Evolutionary conservation across 64 coral and sea anemone genomes (phyloP).

Genomic region (Dendrophyllia cribrosa): DNA sequence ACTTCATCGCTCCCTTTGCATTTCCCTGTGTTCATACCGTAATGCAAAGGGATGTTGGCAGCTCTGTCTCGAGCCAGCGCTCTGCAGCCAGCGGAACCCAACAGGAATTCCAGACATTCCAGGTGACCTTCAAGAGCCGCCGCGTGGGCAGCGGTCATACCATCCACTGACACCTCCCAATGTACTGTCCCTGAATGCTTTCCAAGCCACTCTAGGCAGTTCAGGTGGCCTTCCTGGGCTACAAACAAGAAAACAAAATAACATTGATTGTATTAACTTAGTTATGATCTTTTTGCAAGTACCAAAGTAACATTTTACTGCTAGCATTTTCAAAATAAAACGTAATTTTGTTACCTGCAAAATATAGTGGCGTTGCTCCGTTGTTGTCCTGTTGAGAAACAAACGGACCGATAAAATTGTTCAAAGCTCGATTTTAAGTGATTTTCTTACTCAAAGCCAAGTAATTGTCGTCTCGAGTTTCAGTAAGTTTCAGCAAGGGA

Average conservation of each 20-base stretch:
- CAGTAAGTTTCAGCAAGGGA: no score
- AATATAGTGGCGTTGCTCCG: slow-evolving; percentile 88
- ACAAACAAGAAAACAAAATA: slow-evolving; percentile 2
- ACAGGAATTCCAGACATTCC: slow-evolving; percentile 76
- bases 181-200: slow-evolving; percentile 73
- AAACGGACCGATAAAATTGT: not conserved
- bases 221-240: slow-evolving; percentile 92
- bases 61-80: slow-evolving; percentile 70
- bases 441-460: no score
- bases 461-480: no score
- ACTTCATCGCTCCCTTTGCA: no score
- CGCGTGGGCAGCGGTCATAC: slow-evolving; percentile 94
- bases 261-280: no score
- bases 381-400: slow-evolving; percentile 60
- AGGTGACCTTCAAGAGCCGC: slow-evolving; percentile 89
- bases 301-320: no score
- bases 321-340: not conserved
- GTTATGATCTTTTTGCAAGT: no score
- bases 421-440: no score
- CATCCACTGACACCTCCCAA: slow-evolving; percentile 73
- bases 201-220: slow-evolving; percentile 87
- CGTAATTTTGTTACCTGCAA: slow-evolving; percentile 68
- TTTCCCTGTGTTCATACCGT: slow-evolving; percentile 40
- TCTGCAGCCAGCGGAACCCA: slow-evolving; percentile 73
- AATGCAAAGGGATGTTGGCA: slow-evolving; percentile 82